Conservation (phyloP, 2,888 invertebrate species). For the Eupithecia pulchellata region DNA sequence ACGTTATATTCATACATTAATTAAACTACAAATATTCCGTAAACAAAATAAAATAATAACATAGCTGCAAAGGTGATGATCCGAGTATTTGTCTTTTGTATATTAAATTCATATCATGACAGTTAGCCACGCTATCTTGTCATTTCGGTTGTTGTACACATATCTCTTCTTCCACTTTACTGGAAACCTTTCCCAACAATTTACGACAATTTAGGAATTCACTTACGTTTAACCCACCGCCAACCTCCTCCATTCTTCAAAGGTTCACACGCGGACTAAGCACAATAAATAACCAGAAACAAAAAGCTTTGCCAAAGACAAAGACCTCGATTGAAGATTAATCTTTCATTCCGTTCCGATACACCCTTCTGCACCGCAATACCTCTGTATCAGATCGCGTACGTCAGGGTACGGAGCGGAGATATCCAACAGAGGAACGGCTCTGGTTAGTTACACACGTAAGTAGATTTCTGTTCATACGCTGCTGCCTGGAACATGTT, state of each 20-base stretch:
- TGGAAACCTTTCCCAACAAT: background rate
- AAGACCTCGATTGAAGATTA: constrained; percentile 41
- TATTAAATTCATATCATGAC: background rate
- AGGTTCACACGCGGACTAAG: constrained; percentile 26
- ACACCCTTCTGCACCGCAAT: constrained; percentile 41
- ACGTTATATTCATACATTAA: too few species aligned
- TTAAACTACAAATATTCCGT: too few species aligned
- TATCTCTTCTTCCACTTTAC: background rate
- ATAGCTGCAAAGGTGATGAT: too few species aligned
- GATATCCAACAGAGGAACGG: background rate
- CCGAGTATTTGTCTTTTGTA: too few species aligned
- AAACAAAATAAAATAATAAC: too few species aligned
- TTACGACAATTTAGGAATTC: constrained; percentile 1
- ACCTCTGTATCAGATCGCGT: constrained; percentile 38
- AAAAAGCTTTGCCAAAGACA: constrained; percentile 36
- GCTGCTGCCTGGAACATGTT: background rate
- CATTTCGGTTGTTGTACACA: background rate
- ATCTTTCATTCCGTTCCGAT: constrained; percentile 40
- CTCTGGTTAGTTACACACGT: background rate
- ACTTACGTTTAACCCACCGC: constrained; percentile 2
- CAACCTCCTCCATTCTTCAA: constrained; percentile 20
- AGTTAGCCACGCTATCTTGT: background rate
- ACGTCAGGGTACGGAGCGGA: constrained; percentile 13
- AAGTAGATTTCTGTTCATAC: constrained; percentile 11
- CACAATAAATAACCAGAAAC: constrained; percentile 35